Percentiles rank a stretch among this genome's conserved stretches.
These are phyloP conservation scores for Indri indri DNA, from an alignment of 2,113 vertebrate genomes.

Conservation along the genomic window DNA sequence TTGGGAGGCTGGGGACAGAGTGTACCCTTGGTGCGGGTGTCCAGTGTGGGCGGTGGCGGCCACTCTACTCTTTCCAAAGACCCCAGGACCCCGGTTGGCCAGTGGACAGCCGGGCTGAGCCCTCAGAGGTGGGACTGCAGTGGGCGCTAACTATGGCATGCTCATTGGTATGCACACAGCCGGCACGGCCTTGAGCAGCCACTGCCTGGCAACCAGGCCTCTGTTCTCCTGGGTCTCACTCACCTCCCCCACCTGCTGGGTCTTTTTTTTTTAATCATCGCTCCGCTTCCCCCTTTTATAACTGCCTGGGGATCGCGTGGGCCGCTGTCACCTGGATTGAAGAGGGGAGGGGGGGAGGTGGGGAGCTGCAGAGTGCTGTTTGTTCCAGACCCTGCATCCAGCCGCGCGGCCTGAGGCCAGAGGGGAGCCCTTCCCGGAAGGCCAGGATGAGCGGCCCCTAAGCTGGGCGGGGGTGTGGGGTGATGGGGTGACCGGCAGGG, in stretches of 20 bases:
- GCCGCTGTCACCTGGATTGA: background rate
- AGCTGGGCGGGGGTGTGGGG: background rate
- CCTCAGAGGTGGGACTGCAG: background rate
- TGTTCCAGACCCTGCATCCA: background rate
- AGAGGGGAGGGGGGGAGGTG: background rate
- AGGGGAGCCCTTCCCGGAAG: background rate
- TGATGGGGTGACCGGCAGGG: too few species aligned
- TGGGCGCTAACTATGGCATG: conserved; percentile 22
- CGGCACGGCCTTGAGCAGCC: background rate
- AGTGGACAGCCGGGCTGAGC: background rate
- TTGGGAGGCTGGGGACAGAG: background rate
- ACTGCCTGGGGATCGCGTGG: background rate
- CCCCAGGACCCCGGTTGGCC: background rate
- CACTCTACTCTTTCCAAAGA: background rate
- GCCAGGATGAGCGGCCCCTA: background rate
- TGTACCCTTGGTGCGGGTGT: fast-evolving
- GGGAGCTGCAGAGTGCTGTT: background rate
- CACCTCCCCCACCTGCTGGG: conserved; percentile 10
- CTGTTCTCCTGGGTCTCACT: background rate
- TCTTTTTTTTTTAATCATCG: background rate
- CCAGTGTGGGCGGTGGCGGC: background rate
- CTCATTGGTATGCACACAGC: conserved; percentile 51
- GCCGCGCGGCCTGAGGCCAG: background rate
- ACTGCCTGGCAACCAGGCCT: conserved; percentile 60
- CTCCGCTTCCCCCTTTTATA: background rate